These are phyloP conservation scores for Parnassius glacialis DNA, from an alignment of 2,888 invertebrate species.

Conservation along the genomic window DNA sequence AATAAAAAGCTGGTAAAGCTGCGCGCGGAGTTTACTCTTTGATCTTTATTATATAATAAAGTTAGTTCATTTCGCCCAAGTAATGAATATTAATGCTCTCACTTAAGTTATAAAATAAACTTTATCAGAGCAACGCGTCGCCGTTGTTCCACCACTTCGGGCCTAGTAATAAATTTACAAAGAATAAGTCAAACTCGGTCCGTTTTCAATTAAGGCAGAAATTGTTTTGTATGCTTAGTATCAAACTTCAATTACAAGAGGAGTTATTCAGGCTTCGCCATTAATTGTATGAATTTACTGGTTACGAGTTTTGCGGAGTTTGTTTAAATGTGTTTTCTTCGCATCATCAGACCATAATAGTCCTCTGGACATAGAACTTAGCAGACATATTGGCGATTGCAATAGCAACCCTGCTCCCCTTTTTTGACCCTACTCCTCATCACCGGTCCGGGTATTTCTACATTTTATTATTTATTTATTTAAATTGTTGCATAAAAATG, in stretches of 20 bases:
- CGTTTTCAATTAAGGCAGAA: slow-evolving; percentile 68
- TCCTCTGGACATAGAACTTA: too few relatives aligned
- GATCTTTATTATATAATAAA: slow-evolving; percentile 77
- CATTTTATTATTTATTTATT: too few relatives aligned
- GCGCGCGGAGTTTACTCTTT: slow-evolving; percentile 54
- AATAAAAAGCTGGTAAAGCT: slow-evolving; percentile 42
- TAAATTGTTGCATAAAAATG: too few relatives aligned
- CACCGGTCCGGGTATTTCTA: too few relatives aligned
- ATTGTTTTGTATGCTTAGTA: slow-evolving; percentile 51
- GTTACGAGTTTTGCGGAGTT: slow-evolving; percentile 31
- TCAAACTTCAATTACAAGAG: slow-evolving; percentile 48
- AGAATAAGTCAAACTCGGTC: slow-evolving; percentile 69
- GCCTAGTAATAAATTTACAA: slow-evolving; percentile 69
- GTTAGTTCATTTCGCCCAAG: slow-evolving; percentile 72
- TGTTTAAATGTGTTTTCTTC: background rate
- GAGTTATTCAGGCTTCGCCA: slow-evolving; percentile 58
- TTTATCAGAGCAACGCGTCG: slow-evolving; percentile 73
- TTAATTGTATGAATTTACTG: slow-evolving; percentile 51
- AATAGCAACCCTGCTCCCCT: too few relatives aligned
- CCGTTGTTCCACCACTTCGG: slow-evolving; percentile 53
- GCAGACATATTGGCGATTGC: too few relatives aligned
- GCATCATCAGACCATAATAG: too few relatives aligned
- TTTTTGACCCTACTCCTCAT: too few relatives aligned
- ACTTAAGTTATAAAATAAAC: slow-evolving; percentile 78
- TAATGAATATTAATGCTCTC: slow-evolving; percentile 79